Base-by-base conservation (phyloP, 2,888 invertebrate genomes). In the Melangyna quadrimaculata region DNA sequence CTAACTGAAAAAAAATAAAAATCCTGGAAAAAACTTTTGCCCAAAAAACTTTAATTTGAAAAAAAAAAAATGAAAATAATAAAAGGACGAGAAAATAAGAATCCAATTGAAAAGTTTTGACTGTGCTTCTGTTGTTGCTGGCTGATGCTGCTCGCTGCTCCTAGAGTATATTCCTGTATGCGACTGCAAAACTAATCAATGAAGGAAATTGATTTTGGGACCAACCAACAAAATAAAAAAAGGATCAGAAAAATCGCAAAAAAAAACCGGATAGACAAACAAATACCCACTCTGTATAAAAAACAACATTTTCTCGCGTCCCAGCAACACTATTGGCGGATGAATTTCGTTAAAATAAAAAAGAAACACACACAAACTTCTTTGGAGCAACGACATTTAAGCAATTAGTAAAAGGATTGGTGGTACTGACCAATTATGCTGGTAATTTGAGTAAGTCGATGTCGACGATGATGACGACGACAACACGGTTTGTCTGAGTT, bases 51-150 rank as follows among this genome's bases (percentile, higher is more conserved):
- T 86, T 81, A 86, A 77, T 81, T 86, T 81, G 63, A 22, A 51
- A 48, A 80, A 17, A 53, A 35, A 75, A 43, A 55, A 57, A 45
- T 19, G 48, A 22, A 53, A 55, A 70, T 55, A 70, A 70, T 70
- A 70, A 70, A 55, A 70, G 55, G 57, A 81, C 81, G 61, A 78
- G 63, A 73, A 86, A 86, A 81, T 86, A 72, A 77, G 86, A 86
- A 86, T 86, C 86, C 86, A 86, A 86, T 86, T 86, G 86, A 86
- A 86, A 86, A 86, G 86, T 86, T 83, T 81, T 81, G 75, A 73
- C 73, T 77, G 19, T 75, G 67, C 74, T 79, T 37, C 77, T 72
- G 77, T 55, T 73, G 69, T 55, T 72, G 80, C 37, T 72, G 65
- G 55, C 19, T 45, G 22, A 1, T 24, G 22, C 22, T 48, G 48